Evolutionary conservation across 2,888 invertebrate genomes (phyloP), one percentile per base, ranked within the genome.

Genomic region (Notodonta ziczac): DNA sequence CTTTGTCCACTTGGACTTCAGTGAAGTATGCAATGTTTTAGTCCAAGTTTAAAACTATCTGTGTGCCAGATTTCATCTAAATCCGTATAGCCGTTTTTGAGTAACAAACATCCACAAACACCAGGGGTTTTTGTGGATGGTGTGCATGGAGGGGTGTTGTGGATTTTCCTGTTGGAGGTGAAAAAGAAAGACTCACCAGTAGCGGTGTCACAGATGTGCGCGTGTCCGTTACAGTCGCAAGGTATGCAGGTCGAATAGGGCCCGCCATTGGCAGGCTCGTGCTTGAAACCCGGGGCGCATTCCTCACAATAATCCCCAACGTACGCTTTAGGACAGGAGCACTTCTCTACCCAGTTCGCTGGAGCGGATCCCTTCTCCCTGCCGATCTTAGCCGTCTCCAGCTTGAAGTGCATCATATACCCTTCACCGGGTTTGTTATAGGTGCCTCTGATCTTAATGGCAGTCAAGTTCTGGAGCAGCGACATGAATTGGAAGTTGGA

Each of bases 301-400:
- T 98, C 98, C 88, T 99, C 99, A 82, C 99, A 99, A 86, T 98
- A 99, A 87, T 99, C 98, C 0, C 99, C 98, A 0, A 98, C 96
- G 73, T 98, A 98, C 0, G 96, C 97, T 77, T 94, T 94, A 0
- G 98, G 98, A 81, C 99, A 99, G 2, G 97, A 96, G 82, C 99
- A 99, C 80, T 97, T 96, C 86, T 99, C 99, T 35, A 99, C 97
- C 99, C 99, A 99, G 54, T 96, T 96, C 0, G 98, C 99, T 0
- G 97, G 95, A 6, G 95, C 95, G 0, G 91, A 88, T 0, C 93
- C 93, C 56, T 90, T 91, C 42, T 97, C 97, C 0, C 97, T 96
- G 0, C 97, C 97, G 32, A 97, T 95, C 63, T 97, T 96, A 0
- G 99, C 99, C 0, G 98, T 97, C 78, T 98, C 97, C 61, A 99